Evolutionary conservation across 92 coral and sea anemone genomes (phyloP), one percentile per base, ranked within the genome.

Genomic region (Desmophyllum pertusum): DNA sequence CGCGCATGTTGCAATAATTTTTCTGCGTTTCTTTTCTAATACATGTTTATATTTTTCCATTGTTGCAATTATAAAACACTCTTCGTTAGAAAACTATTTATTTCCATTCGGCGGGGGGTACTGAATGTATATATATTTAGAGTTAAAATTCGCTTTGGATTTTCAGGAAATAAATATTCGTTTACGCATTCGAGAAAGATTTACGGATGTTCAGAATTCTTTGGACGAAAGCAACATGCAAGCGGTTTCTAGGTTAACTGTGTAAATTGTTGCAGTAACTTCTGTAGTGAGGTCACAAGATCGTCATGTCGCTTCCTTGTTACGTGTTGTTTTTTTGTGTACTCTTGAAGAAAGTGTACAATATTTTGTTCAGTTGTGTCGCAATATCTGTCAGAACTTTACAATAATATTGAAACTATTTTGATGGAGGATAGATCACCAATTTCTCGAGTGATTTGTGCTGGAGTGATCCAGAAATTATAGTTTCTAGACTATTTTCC

Each of bases 241-340:
- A 29, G 8, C 30, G n/a, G 41, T 75, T 38, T 53, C 80, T 19
- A 48, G 27, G 78, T 13, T 46, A 42, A 30, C 41, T 25, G 51
- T 61, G 35, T 40, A 61, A 36, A 29, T 27, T 19, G 27, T 9
- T 35, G 62, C n/a, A n/a, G n/a, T 17, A 37, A 11, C n/a, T 77
- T 19, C 52, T n/a, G 21, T 43, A 29, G n/a, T 76, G 35, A 76
- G 48, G 48, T 52, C 80, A 23, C 57, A 17, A 9, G 55, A 5
- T 65, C 73, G 62, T 63, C 73, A 79, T 68, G 30, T 42, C 3
- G 23, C 84, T 80, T 80, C 76, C 76, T 35, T 37, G 33, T 67
- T 70, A 50, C 67, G 76, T n/a, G n/a, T 68, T 10, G 18, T 27
- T 35, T 66, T n/a, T 62, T 21, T 66, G 84, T 35, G 30, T 64